phyloP scores from a whole-genome alignment of 1,140 invertebrate genomes.

The Drosophila leontia region DNA sequence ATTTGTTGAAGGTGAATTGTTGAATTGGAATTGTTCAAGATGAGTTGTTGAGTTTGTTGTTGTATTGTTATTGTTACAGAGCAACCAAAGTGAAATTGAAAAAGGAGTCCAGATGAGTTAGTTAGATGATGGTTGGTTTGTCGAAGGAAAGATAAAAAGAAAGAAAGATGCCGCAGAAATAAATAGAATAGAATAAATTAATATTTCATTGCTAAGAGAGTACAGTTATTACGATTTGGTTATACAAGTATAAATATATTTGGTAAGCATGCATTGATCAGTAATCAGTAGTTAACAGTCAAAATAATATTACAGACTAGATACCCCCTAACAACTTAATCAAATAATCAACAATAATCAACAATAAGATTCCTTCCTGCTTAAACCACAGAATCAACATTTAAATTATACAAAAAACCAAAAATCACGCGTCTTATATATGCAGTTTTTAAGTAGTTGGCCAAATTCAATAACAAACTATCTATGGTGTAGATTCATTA shows the following conservation, averaged over 20 bases:
- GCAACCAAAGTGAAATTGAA: conserved; percentile 55
- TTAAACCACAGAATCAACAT: conserved; percentile 38
- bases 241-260: conserved; percentile 57
- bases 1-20: conserved; percentile 13
- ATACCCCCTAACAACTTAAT: conserved; percentile 34
- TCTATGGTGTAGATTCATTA: conserved; percentile 24
- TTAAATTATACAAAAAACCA: conserved; percentile 37
- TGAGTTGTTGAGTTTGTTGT: conserved; percentile 19
- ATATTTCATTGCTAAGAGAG: conserved; percentile 59
- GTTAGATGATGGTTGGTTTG: conserved; percentile 46
- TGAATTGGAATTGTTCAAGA: neutral
- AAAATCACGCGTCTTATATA: conserved; percentile 49
- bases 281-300: conserved; percentile 48
- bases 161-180: conserved; percentile 79
- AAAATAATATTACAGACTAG: conserved; percentile 65
- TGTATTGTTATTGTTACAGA: conserved; percentile 35
- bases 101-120: conserved; percentile 65
- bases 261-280: conserved; percentile 76
- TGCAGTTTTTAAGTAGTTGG: conserved; percentile 31
- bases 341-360: conserved; percentile 56
- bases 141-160: conserved; percentile 77
- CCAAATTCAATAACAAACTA: conserved; percentile 55
- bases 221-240: conserved; percentile 62
- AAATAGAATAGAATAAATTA: conserved; percentile 73
- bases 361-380: conserved; percentile 16